A percentile compares a stretch with the other conserved stretches of the same genome.
Conservation (phyloP, 2,797 vertebrate species). For the Nasua narica region DNA sequence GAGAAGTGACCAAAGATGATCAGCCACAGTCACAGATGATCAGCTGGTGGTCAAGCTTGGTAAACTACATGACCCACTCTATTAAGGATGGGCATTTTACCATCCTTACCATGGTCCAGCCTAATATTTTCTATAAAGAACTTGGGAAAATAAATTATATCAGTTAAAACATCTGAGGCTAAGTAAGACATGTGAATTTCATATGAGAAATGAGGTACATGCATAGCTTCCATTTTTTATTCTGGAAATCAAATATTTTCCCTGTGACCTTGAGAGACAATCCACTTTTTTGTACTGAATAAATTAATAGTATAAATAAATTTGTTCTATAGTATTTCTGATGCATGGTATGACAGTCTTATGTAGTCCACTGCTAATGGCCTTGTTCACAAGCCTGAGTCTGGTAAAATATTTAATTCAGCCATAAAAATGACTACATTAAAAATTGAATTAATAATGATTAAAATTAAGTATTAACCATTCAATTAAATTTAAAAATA, state of each 20-base stretch:
- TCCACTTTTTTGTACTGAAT: constrained; percentile 73
- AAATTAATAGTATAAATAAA: constrained; percentile 78
- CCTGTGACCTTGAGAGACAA: constrained; percentile 26
- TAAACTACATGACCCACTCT: not conserved
- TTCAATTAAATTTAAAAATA: constrained; percentile 69
- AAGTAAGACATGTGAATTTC: constrained; percentile 26
- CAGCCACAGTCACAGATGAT: not conserved
- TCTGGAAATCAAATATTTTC: constrained; percentile 70
- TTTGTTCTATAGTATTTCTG: constrained; percentile 40
- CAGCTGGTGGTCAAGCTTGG: not conserved
- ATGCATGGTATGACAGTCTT: constrained; percentile 19
- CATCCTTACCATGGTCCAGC: not conserved
- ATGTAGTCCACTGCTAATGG: constrained; percentile 49
- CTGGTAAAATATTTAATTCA: constrained; percentile 67
- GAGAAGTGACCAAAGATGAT: not conserved
- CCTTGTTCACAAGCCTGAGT: constrained; percentile 36
- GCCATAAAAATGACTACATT: constrained; percentile 61
- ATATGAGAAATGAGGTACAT: constrained; percentile 47
- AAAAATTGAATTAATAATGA: constrained; percentile 67
- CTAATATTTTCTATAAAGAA: constrained; percentile 25
- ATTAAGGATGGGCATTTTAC: not conserved
- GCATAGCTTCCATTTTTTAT: constrained; percentile 61
- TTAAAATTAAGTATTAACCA: constrained; percentile 73
- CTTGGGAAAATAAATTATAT: constrained; percentile 33
- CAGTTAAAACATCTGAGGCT: constrained; percentile 28